phyloP scores from a whole-genome alignment of 2,888 invertebrate species.

The Thymelicus acteon region DNA sequence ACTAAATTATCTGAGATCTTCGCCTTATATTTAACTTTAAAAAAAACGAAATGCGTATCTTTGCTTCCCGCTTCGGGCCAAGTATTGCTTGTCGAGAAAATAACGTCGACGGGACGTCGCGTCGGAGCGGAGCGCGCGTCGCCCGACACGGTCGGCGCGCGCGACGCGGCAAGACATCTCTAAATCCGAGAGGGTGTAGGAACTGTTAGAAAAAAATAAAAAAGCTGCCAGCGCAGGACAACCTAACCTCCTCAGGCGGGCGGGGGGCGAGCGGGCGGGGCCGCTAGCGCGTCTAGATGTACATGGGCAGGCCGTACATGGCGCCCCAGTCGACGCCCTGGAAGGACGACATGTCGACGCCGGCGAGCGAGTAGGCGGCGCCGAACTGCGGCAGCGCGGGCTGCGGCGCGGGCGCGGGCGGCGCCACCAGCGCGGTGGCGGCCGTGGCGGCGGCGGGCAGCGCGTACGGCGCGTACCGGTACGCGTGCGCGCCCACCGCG shows the following conservation, averaged over 20 bases:
- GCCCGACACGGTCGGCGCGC: constrained; percentile 44
- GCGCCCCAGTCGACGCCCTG: constrained; percentile 96
- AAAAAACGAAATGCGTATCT: constrained; percentile 76
- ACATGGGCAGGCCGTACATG: constrained; percentile 97
- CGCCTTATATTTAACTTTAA: constrained; percentile 64
- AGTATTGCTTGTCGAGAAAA: constrained; percentile 61
- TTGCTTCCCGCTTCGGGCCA: constrained; percentile 66
- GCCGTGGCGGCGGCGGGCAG: constrained; percentile 83
- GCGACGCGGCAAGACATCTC: constrained; percentile 60
- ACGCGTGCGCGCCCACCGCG: constrained; percentile 66
- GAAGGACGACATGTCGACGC: constrained; percentile 96
- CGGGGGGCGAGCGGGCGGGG: constrained; percentile 56
- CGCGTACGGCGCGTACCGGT: constrained; percentile 82
- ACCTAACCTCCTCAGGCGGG: constrained; percentile 54
- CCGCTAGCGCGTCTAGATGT: constrained; percentile 86
- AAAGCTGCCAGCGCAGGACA: constrained; percentile 47
- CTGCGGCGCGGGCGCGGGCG: constrained; percentile 83
- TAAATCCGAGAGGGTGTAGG: constrained; percentile 58
- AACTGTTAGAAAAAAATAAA: constrained; percentile 58
- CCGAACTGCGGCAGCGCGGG: constrained; percentile 87
- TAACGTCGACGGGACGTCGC: constrained; percentile 51
- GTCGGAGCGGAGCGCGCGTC: constrained; percentile 54
- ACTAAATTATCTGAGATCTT: constrained; percentile 83
- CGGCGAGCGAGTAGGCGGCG: constrained; percentile 92
- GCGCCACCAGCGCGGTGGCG: constrained; percentile 76